phyloP scores from a whole-genome alignment of 2,113 vertebrate species.

The Onychostruthus taczanowskii region DNA sequence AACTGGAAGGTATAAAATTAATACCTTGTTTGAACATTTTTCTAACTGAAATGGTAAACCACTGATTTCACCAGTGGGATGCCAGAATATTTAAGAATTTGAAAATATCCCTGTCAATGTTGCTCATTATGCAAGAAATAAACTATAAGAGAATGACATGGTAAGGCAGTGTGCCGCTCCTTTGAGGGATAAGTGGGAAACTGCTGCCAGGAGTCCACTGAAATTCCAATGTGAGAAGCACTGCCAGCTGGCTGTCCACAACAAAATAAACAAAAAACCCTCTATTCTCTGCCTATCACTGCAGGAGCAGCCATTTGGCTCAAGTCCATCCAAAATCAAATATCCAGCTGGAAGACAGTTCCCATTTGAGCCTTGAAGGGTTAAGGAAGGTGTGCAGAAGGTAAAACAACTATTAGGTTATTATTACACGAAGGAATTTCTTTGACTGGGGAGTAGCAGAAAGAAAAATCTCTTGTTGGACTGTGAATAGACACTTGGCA shows the following conservation, averaged over 20 bases:
- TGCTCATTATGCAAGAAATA: background rate
- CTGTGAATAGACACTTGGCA: background rate
- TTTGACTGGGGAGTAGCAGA: background rate
- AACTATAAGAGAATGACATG: background rate
- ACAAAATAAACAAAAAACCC: background rate
- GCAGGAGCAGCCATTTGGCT: constrained; percentile 24
- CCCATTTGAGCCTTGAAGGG: background rate
- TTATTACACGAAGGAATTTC: background rate
- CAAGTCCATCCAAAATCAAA: background rate
- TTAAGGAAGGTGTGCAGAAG: background rate
- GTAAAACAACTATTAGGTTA: background rate
- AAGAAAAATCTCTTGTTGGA: background rate
- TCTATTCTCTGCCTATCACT: background rate
- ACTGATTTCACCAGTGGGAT: background rate
- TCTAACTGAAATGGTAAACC: background rate
- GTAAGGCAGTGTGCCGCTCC: background rate
- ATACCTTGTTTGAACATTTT: background rate
- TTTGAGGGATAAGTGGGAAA: background rate
- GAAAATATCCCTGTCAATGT: background rate
- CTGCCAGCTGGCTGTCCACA: constrained; percentile 57
- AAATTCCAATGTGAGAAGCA: background rate
- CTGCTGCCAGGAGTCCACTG: background rate
- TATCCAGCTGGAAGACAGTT: constrained; percentile 11
- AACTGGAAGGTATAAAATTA: background rate
- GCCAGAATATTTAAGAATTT: background rate